Conservation (phyloP, 1,140 invertebrate genomes). For the Pararge aegeria region DNA sequence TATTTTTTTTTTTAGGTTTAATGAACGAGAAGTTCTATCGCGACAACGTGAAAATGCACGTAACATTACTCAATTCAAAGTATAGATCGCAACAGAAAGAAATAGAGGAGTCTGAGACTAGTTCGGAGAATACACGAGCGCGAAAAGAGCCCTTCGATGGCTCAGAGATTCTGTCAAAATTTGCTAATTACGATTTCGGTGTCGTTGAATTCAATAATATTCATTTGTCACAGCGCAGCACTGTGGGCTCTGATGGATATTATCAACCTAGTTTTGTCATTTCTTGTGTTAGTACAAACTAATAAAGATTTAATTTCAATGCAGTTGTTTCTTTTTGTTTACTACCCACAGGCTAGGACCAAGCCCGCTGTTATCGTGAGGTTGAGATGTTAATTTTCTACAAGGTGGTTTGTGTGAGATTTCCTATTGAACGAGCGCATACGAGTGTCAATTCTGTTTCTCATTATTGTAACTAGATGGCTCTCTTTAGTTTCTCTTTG, state of each 20-base stretch:
- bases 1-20: conserved; percentile 47
- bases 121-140: conserved; percentile 17
- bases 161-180: conserved; percentile 68
- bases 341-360: no score
- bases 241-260: conserved; percentile 67
- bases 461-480: no score
- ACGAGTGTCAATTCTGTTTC: no score
- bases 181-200: conserved; percentile 73
- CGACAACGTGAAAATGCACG: conserved; percentile 70
- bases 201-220: conserved; percentile 59
- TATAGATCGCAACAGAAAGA: conserved; percentile 50
- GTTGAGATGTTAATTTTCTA: no score
- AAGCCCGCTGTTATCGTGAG: no score
- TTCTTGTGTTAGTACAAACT: conserved; percentile 31
- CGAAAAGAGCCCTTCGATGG: conserved; percentile 66
- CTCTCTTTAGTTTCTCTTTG: no score
- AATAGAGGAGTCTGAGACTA: conserved; percentile 14
- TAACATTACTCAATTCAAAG: conserved; percentile 72
- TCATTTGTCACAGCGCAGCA: conserved; percentile 69
- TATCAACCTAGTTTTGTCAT: conserved; percentile 72
- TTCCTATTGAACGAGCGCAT: no score
- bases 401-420: no score
- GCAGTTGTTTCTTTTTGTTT: background rate
- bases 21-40: conserved; percentile 52
- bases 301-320: conserved; percentile 21